Evolutionary conservation across 1,140 invertebrate species (phyloP), one percentile per base, ranked within the genome.

Genomic region (Reticulitermes speratus): DNA sequence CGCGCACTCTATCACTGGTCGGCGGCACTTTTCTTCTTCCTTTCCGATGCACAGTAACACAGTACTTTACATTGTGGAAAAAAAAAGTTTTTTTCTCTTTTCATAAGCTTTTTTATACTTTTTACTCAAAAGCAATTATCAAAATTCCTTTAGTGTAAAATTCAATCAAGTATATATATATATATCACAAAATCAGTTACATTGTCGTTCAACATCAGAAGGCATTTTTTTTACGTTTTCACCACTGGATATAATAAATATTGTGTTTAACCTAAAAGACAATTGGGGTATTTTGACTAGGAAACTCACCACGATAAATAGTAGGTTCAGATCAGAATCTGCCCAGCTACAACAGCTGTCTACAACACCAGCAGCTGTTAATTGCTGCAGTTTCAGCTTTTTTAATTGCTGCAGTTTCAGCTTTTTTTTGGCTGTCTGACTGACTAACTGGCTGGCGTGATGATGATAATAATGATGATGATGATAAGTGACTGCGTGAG

Each of bases 111-210:
- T 87, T 84, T 87, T 87, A 87, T 86, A 87, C 84, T 84, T 87
- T 88, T 88, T 88, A 88, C 85, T 87, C 87, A 88, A 89, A 88
- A 88, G 89, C 87, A 87, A 88, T 88, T 89, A 89, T 89, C 89
- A 89, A 89, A 89, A 89, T 87, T 89, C 83, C 88, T 87, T 88
- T 88, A 88, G 88, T 89, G 88, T 89, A 88, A 88, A 88, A 88
- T 86, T 88, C 83, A 87, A 88, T 88, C 83, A 88, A 88, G 86
- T 88, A 86, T 87, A 85, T 38, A 38, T 38, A 38, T 38, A 38
- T 86, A 88, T 88, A 88, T 88, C 88, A 88, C 88, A 88, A 88
- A 88, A 88, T 88, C 88, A 88, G 88, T 88, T 87, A 87, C 87
- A 85, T 87, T 85, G 87, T 87, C 87, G 87, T 83, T 87, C 84